These are phyloP conservation scores for Eulemur macaco DNA, from an alignment of 2,113 vertebrate genomes.

Conservation along the genomic window DNA sequence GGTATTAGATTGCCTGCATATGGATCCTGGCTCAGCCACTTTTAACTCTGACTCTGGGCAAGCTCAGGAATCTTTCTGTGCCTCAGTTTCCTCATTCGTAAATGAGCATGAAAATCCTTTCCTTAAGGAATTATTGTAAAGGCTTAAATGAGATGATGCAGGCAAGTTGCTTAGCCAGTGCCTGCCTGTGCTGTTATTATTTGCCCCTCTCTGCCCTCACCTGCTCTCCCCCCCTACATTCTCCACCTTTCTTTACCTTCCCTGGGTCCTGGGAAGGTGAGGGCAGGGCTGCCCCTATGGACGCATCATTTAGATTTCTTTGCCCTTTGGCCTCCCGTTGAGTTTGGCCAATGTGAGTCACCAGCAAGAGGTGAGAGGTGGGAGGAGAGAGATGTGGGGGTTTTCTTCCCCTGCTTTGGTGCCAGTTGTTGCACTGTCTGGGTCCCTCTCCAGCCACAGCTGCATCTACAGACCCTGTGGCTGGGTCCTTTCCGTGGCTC, in stretches of 20 bases:
- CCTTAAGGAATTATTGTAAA: not conserved
- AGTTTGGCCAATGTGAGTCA: not conserved
- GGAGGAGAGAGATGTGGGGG: not conserved
- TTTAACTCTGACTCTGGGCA: not conserved
- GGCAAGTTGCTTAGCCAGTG: too few relatives aligned
- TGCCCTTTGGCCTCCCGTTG: not conserved
- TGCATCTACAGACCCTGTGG: not conserved
- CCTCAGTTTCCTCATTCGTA: not conserved
- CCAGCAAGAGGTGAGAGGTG: not conserved
- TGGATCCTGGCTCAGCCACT: not conserved
- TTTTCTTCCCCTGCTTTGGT: not conserved
- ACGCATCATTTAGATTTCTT: not conserved
- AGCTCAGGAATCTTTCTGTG: not conserved
- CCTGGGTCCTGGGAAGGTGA: not conserved
- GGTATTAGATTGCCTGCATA: not conserved
- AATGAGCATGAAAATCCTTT: not conserved
- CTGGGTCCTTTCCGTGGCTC: not conserved
- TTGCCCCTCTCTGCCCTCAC: not conserved
- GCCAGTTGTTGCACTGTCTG: too few relatives aligned
- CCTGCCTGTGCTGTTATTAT: not conserved
- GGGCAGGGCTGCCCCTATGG: not conserved
- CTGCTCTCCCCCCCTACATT: accelerated
- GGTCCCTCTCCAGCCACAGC: not conserved
- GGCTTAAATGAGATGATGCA: not conserved
- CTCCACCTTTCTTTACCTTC: not conserved